phyloP scores from a whole-genome alignment of 2,113 vertebrate genomes.

The Passer montanus region DNA sequence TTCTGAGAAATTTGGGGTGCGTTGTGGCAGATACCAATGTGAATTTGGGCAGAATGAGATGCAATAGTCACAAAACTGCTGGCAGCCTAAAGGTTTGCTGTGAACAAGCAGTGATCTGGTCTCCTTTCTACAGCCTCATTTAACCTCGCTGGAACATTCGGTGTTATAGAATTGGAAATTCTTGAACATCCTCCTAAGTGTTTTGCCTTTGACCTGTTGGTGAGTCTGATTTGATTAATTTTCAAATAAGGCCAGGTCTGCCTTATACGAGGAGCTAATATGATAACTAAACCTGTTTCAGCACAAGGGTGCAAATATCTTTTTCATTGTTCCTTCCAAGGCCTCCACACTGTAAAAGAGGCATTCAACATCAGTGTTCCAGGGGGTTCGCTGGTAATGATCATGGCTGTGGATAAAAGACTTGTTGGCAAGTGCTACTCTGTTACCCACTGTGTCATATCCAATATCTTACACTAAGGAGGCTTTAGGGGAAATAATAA shows the following conservation, averaged over 20 bases:
- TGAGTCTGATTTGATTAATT: conserved; percentile 54
- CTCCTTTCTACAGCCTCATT: background rate
- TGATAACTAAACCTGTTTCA: conserved; percentile 69
- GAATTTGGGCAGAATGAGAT: background rate
- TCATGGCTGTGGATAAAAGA: conserved; percentile 42
- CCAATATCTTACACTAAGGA: conserved; percentile 4
- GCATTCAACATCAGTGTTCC: background rate
- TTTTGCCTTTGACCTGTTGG: background rate
- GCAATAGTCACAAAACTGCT: background rate
- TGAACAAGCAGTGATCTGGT: background rate
- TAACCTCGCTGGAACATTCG: background rate
- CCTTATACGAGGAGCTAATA: conserved; percentile 71
- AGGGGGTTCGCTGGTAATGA: background rate
- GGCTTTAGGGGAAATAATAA: conserved; percentile 48
- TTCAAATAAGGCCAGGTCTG: conserved; percentile 64
- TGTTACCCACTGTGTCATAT: conserved; percentile 5
- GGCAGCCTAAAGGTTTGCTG: background rate
- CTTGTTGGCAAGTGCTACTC: background rate
- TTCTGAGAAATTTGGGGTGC: background rate
- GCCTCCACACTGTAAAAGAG: background rate
- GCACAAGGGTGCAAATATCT: conserved; percentile 59
- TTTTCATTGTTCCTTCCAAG: conserved; percentile 37
- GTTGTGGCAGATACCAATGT: background rate
- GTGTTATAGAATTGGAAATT: background rate
- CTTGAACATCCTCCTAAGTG: background rate